Base-by-base conservation (phyloP, 1,140 invertebrate genomes). In the Drosophila ironensis region DNA sequence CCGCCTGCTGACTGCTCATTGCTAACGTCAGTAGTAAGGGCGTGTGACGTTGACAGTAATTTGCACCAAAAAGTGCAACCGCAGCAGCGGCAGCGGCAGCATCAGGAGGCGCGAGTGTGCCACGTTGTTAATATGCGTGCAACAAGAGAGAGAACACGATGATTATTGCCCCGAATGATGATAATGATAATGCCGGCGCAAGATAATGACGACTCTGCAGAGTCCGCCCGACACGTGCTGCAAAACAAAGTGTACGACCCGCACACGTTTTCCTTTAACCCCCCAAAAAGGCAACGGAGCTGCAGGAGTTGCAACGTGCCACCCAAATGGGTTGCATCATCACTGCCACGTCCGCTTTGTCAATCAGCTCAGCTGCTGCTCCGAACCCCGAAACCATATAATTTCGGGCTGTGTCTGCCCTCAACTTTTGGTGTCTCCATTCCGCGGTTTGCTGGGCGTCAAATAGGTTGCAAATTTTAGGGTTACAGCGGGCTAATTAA, bases 11-110 rank as follows among this genome's bases (percentile, higher is more conserved):
- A 44, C 70, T 72, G 51, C 48, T 56, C 42, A 41, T 54, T 73
- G 69, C 57, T 38, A 40, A n/a, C n/a, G n/a, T n/a, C n/a, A n/a
- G n/a, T n/a, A n/a, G n/a, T n/a, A n/a, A n/a, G n/a, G n/a, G n/a
- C n/a, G n/a, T n/a, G 38, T 72, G 68, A 82, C 78, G 72, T 77
- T 84, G 77, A 77, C 77, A 84, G 77, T 81, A 81, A 81, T 81
- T 81, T 81, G 68, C 68, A 64, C 78, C 72, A 69, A n/a, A 81
- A 77, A 84, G 77, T 81, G 77, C 77, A 81, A 81, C 77, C 77
- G 68, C 77, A 81, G 78, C 78, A 84, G 68, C 77, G 84, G 78
- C 78, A 84, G n/a, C n/a, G n/a, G n/a, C n/a, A n/a, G n/a, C n/a
- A n/a, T n/a, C n/a, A n/a, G 51, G 78, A 84, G 68, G 72, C 75